These are phyloP conservation scores for Megalopta genalis DNA, from an alignment of 1,140 invertebrate species.

Conservation along the genomic window DNA sequence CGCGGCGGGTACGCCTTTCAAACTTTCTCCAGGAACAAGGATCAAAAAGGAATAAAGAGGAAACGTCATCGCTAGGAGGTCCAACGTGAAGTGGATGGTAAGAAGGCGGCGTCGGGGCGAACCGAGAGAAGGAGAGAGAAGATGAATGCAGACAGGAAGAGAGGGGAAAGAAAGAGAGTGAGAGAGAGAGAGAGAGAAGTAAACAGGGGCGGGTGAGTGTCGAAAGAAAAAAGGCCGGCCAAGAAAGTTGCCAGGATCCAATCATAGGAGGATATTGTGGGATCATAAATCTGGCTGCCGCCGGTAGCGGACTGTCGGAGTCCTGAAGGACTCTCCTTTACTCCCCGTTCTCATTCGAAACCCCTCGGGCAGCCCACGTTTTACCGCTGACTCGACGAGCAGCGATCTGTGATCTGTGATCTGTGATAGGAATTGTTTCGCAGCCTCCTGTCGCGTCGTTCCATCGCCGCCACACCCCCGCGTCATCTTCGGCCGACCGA, in stretches of 20 bases:
- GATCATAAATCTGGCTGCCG: slow-evolving; percentile 67
- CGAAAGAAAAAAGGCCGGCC: slow-evolving; percentile 23
- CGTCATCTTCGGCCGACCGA: slow-evolving; percentile 1
- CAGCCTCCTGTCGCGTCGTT: slow-evolving; percentile 29
- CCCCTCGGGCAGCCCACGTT: slow-evolving; percentile 35
- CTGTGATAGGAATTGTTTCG: slow-evolving; percentile 66
- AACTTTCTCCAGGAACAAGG: slow-evolving; percentile 22
- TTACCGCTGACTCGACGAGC: slow-evolving; percentile 56
- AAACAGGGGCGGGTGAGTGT: slow-evolving; percentile 16
- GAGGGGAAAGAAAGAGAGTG: not conserved
- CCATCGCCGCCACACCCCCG: slow-evolving; percentile 18
- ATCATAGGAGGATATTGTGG: slow-evolving; percentile 73
- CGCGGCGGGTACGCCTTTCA: not conserved
- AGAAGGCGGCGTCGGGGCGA: slow-evolving; percentile 29
- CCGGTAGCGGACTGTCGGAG: slow-evolving; percentile 53
- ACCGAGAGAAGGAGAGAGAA: slow-evolving; percentile 11
- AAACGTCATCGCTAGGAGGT: slow-evolving; percentile 40
- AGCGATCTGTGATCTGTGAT: no score
- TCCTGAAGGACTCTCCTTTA: slow-evolving; percentile 59
- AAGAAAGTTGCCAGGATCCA: slow-evolving; percentile 69
- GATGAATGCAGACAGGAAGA: not conserved
- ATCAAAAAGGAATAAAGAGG: slow-evolving; percentile 12
- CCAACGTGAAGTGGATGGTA: slow-evolving; percentile 58
- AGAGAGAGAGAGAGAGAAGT: slow-evolving; percentile 3
- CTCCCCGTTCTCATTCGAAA: slow-evolving; percentile 44